Evolutionary conservation across 2,888 invertebrate species (phyloP), one percentile per base, ranked within the genome.

Genomic region (Polydrusus cervinus): DNA sequence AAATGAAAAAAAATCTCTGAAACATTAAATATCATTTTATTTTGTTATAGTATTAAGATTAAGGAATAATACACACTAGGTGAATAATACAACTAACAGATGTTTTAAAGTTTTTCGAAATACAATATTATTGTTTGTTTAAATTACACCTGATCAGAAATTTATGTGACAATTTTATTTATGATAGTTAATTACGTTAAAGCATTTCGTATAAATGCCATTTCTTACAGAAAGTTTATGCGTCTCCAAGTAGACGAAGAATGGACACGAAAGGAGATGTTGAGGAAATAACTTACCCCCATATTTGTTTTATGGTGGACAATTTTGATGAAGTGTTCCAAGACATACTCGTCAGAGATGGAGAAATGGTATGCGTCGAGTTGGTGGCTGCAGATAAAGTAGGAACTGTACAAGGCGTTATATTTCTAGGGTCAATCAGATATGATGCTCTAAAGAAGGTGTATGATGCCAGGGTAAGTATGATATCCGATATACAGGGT

Each of bases 311-410:
- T 89, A 97, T 97, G 93, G 97, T 99, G 76, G 99, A 99, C 89
- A 98, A 98, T 89, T 99, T 98, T 88, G 98, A 99, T 87, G 98
- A 98, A 92, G 98, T 97, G 78, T 99, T 99, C 90, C 95, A 95
- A 89, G 98, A 99, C 89, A 97, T 99, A 85, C 90, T 97, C 85
- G 97, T 99, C 40, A 92, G 98, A 57, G 99, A 99, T 88, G 98
- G 98, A 0, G 99, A 99, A 89, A 97, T 98, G 95, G 97, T 99
- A 70, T 98, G 98, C 88, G 98, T 99, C 75, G 99, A 99, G 88
- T 89, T 99, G 84, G 95, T 98, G 73, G 99, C 98, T 70, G 92
- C 94, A 49, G 98, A 99, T 84, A 92, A 95, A 79, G 92, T 94
- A 85, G 95, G 93, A 66, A 90, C 92, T 38, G 93, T 95, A 60